A percentile compares a stretch with the other conserved stretches of the same genome.
These are phyloP conservation scores for Cyclina sinensis DNA, from an alignment of 1,140 invertebrate species.

Conservation along the genomic window DNA sequence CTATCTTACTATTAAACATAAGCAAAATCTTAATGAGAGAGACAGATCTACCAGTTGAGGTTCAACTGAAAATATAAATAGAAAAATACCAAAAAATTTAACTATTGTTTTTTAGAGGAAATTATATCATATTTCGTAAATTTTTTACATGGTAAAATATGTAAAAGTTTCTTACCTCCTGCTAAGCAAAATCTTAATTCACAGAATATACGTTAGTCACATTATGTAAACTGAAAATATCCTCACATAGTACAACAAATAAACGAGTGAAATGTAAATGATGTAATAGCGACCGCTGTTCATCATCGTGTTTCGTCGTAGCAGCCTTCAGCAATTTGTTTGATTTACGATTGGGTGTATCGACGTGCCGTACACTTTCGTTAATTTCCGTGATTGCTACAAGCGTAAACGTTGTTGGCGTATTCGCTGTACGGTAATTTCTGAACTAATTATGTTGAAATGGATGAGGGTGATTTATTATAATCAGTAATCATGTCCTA, in stretches of 20 bases:
- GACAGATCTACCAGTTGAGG: too few species aligned
- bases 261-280: not conserved
- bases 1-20: too few species aligned
- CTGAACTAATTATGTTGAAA: constrained; percentile 11
- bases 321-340: not conserved
- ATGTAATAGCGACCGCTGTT: not conserved
- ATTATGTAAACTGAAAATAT: not conserved
- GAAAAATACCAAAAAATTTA: too few species aligned
- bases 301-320: not conserved
- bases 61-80: too few species aligned
- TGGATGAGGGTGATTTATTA: constrained; percentile 12
- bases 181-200: too few species aligned
- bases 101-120: too few species aligned
- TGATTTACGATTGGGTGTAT: not conserved
- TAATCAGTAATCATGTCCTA: constrained; percentile 20
- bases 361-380: not conserved
- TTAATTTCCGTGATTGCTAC: constrained; percentile 10
- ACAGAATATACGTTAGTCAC: not conserved
- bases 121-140: too few species aligned
- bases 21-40: too few species aligned
- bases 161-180: too few species aligned
- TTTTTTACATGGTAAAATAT: too few species aligned
- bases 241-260: not conserved
- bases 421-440: not conserved
- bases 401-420: constrained; percentile 1